Evolutionary conservation across 2,113 vertebrate genomes (phyloP).

Genomic region (Lepus americanus): DNA sequence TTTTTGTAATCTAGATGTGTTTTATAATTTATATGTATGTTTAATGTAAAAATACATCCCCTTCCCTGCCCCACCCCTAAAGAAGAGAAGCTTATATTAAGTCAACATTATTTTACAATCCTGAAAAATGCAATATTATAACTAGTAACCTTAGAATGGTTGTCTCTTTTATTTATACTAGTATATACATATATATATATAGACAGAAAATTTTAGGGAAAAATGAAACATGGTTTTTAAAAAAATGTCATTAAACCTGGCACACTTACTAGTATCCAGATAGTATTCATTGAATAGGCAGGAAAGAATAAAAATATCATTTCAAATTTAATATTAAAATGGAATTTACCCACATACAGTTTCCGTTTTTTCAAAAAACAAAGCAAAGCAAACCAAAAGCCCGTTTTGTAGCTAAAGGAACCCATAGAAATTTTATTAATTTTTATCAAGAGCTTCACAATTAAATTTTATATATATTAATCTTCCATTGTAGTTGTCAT

Average conservation of each 20-base stretch:
- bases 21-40: background rate
- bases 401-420: background rate
- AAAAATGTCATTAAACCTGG: background rate
- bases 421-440: constrained; percentile 20
- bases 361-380: constrained; percentile 16
- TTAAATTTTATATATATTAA: background rate
- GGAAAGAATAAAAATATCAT: background rate
- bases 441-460: constrained; percentile 19
- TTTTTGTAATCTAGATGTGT: constrained; percentile 51
- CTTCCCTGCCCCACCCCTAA: accelerated
- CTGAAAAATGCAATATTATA: background rate
- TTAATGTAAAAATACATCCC: background rate
- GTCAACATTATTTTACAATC: constrained; percentile 28
- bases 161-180: constrained; percentile 62
- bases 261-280: background rate
- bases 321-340: constrained; percentile 55
- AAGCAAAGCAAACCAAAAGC: background rate
- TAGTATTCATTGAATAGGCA: constrained; percentile 4
- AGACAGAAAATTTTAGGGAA: background rate
- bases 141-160: constrained; percentile 9
- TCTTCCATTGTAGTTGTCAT: background rate
- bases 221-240: background rate
- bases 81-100: constrained; percentile 1
- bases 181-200: background rate
- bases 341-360: constrained; percentile 8